Conservation (phyloP, 1,140 invertebrate species). For the Cataglyphis hispanica region DNA sequence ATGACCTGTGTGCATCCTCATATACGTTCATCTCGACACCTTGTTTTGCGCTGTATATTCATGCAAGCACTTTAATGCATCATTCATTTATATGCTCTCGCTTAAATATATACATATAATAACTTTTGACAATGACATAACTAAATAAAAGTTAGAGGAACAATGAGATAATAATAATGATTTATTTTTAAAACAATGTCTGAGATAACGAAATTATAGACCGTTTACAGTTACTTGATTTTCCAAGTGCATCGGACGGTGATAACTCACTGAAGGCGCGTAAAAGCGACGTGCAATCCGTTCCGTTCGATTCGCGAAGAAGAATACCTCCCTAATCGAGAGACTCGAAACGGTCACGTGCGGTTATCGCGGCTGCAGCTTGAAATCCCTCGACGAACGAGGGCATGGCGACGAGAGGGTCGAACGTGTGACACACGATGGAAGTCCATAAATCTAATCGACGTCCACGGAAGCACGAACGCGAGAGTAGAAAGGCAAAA, state of each 20-base stretch:
- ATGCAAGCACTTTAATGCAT: neutral
- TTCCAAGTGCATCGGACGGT: neutral
- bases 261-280: slow-evolving; percentile 19
- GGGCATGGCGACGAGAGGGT: slow-evolving; percentile 47
- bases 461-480: slow-evolving; percentile 49
- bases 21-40: neutral
- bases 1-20: neutral
- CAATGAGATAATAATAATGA: neutral
- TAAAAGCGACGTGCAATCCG: slow-evolving; percentile 33
- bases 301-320: slow-evolving; percentile 39
- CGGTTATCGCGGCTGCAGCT: slow-evolving; percentile 53
- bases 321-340: slow-evolving; percentile 57
- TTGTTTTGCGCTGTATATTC: neutral
- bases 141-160: neutral
- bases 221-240: neutral
- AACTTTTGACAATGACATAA: neutral
- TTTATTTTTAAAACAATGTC: neutral
- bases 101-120: slow-evolving; percentile 2
- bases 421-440: slow-evolving; percentile 55
- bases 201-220: neutral
- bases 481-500: slow-evolving; percentile 29
- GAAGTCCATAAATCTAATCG: slow-evolving; percentile 71
- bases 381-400: slow-evolving; percentile 46
- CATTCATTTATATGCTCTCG: neutral
- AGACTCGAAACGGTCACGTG: slow-evolving; percentile 53